Evolutionary conservation across 2,113 vertebrate species (phyloP).

Genomic region (Corythaixoides concolor): DNA sequence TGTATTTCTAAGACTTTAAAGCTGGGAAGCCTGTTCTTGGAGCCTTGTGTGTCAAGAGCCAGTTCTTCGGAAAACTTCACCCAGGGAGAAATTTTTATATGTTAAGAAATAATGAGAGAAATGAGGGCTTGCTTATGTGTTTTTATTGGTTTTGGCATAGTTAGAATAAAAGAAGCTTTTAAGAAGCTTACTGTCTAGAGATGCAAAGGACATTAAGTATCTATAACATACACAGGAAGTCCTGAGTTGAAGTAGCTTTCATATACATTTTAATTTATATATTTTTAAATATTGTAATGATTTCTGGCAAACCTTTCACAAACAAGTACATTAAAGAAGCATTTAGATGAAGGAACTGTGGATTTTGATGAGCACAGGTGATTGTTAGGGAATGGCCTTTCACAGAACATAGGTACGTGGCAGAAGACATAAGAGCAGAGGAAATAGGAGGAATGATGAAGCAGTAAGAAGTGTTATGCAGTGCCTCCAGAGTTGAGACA

Average conservation of each 20-base stretch:
- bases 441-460: background rate
- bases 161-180: background rate
- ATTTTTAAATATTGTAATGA: background rate
- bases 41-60: accelerated
- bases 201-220: background rate
- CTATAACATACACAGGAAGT: background rate
- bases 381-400: background rate
- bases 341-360: background rate
- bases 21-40: background rate
- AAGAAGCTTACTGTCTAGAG: background rate
- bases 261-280: background rate
- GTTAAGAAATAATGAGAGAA: background rate
- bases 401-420: background rate
- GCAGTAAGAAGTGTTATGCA: background rate
- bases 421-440: background rate
- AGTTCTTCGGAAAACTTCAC: background rate
- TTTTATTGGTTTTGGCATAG: background rate
- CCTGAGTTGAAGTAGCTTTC: background rate
- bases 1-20: background rate
- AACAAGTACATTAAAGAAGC: background rate
- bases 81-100: background rate
- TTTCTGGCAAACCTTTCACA: background rate
- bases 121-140: background rate
- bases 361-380: background rate
- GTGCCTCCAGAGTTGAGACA: background rate